These are phyloP conservation scores for Ennomos fuscantarius DNA, from an alignment of 2,888 invertebrate genomes.

Conservation along the genomic window DNA sequence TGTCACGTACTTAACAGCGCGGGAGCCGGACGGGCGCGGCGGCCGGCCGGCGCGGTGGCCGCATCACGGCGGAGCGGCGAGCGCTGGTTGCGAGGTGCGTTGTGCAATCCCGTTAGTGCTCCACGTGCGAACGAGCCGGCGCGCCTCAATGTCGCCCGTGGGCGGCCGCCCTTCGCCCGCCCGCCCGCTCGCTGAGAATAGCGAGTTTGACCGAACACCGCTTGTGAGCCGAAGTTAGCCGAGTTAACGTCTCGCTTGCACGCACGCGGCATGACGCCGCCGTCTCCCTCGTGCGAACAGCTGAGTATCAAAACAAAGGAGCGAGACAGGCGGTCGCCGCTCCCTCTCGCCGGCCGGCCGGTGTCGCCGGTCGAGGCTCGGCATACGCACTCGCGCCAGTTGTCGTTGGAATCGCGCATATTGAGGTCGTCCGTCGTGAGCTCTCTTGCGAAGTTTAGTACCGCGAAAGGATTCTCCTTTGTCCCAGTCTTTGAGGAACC, in stretches of 20 bases:
- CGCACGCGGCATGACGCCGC: slow-evolving; percentile 54
- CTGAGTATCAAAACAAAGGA: slow-evolving; percentile 86
- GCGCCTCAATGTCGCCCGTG: slow-evolving; percentile 82
- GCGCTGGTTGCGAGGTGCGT: slow-evolving; percentile 61
- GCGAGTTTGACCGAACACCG: slow-evolving; percentile 63
- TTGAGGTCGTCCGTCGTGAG: slow-evolving; percentile 75
- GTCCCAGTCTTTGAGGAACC: slow-evolving; percentile 80
- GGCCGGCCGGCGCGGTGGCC: slow-evolving; percentile 44
- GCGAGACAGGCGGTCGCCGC: slow-evolving; percentile 81
- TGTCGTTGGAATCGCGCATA: slow-evolving; percentile 77
- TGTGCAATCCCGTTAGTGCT: slow-evolving; percentile 83
- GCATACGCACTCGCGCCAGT: slow-evolving; percentile 72
- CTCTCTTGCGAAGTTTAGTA: slow-evolving; percentile 76
- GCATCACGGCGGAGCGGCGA: slow-evolving; percentile 41
- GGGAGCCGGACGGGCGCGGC: slow-evolving; percentile 54
- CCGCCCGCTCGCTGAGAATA: slow-evolving; percentile 68
- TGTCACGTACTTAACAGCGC: slow-evolving; percentile 79
- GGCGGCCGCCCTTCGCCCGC: slow-evolving; percentile 64
- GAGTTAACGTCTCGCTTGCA: slow-evolving; percentile 56
- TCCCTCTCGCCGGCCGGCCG: slow-evolving; percentile 84
- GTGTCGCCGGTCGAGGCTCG: slow-evolving; percentile 67
- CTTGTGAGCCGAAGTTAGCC: slow-evolving; percentile 55
- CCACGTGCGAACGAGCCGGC: slow-evolving; percentile 80
- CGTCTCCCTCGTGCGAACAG: slow-evolving; percentile 74
- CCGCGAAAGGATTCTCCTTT: slow-evolving; percentile 83